Percentiles rank a stretch among this genome's conserved stretches.
Conservation (phyloP, 2,797 vertebrate species). For the Lepilemur ruficaudatus region DNA sequence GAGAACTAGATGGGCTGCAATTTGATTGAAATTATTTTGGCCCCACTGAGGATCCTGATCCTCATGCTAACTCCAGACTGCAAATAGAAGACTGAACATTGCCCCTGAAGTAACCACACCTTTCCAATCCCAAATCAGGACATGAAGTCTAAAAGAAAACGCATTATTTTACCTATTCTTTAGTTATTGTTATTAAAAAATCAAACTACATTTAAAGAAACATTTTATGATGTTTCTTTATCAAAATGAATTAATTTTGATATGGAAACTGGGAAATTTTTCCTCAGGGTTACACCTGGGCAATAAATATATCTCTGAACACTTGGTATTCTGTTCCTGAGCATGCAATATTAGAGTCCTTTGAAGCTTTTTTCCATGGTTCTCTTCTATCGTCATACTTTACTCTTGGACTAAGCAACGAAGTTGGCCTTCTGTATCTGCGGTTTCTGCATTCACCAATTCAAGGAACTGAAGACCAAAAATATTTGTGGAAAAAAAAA, state of each 20-base stretch:
- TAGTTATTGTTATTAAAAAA: neutral
- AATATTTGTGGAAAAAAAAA: neutral
- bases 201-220: constrained; percentile 20
- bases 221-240: neutral
- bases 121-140: neutral
- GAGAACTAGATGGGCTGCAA: neutral
- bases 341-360: neutral
- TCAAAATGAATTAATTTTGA: neutral
- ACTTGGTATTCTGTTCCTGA: neutral
- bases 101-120: neutral
- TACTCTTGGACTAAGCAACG: neutral
- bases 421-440: neutral
- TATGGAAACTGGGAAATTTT: neutral
- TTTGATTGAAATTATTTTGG: constrained; percentile 20
- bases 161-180: neutral
- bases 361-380: neutral
- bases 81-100: neutral
- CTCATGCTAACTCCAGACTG: neutral
- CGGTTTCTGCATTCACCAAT: neutral
- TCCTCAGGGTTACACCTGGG: neutral
- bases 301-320: neutral
- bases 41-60: neutral
- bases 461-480: neutral
- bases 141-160: neutral
- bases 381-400: neutral